These are phyloP conservation scores for Latrodectus elegans DNA, from an alignment of 2,888 invertebrate species.

Conservation along the genomic window DNA sequence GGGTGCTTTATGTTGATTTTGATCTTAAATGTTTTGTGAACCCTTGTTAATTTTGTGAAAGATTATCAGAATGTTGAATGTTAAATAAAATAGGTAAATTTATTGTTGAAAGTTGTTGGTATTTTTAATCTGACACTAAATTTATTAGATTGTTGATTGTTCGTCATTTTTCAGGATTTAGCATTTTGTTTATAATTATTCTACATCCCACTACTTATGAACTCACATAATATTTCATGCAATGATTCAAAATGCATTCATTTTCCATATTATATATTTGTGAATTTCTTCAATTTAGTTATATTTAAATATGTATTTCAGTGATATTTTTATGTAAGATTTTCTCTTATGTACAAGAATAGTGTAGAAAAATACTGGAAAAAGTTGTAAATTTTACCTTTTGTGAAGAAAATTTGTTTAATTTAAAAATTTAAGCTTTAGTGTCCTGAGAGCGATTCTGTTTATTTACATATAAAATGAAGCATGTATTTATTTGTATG, in stretches of 20 bases:
- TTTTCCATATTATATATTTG: too few species aligned
- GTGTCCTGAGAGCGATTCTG: conserved; percentile 21
- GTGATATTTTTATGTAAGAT: neutral
- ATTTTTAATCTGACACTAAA: neutral
- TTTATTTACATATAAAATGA: conserved; percentile 48
- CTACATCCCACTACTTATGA: too few species aligned
- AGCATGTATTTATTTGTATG: conserved; percentile 64
- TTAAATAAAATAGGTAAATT: neutral
- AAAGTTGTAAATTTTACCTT: neutral
- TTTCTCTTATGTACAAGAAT: neutral
- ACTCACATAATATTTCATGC: too few species aligned
- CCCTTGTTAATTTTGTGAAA: neutral
- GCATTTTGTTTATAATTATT: too few species aligned
- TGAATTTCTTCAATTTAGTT: too few species aligned
- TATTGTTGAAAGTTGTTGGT: neutral
- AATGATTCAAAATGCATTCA: too few species aligned
- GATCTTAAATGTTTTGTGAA: too few species aligned
- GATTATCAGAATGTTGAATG: conserved; percentile 4
- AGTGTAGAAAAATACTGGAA: neutral
- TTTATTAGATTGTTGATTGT: neutral
- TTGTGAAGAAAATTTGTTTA: neutral
- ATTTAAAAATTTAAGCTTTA: conserved; percentile 7
- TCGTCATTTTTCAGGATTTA: too few species aligned
- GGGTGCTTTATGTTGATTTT: too few species aligned
- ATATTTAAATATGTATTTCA: too few species aligned